Evolutionary conservation across 1,140 invertebrate genomes (phyloP).

Genomic region (Hormaphis cornu): DNA sequence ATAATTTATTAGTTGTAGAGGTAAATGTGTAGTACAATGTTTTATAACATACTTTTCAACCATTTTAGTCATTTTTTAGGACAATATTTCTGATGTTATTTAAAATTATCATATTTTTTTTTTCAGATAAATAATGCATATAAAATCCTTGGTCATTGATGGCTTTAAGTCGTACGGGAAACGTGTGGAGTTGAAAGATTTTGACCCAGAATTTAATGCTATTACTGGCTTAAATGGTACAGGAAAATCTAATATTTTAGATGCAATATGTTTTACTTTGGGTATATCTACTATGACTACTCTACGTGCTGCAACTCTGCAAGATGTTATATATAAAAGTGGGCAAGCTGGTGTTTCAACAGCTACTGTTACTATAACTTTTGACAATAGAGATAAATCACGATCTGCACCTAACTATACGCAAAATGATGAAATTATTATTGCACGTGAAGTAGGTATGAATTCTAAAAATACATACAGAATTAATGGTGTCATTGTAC

Average conservation of each 20-base stretch:
- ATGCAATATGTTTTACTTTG: conserved; percentile 95
- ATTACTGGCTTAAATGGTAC: conserved; percentile 97
- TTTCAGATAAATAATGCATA: conserved; percentile 61
- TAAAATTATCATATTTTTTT: not conserved
- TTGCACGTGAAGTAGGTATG: conserved; percentile 71
- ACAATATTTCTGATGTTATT: too few species aligned
- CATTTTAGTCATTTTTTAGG: too few species aligned
- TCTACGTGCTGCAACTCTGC: conserved; percentile 80
- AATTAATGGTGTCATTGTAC: conserved; percentile 85
- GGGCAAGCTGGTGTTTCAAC: conserved; percentile 93
- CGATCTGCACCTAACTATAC: conserved; percentile 89
- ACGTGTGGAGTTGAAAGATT: conserved; percentile 83
- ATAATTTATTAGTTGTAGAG: too few species aligned
- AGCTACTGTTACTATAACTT: conserved; percentile 90
- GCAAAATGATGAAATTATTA: conserved; percentile 80
- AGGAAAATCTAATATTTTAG: conserved; percentile 98
- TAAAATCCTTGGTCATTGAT: conserved; percentile 89
- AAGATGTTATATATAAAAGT: conserved; percentile 95
- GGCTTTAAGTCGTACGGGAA: conserved; percentile 98
- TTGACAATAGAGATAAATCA: conserved; percentile 80
- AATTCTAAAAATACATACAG: conserved; percentile 53
- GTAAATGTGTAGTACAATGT: too few species aligned
- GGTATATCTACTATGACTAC: conserved; percentile 86
- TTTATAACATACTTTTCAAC: too few species aligned
- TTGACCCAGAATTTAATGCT: conserved; percentile 93